Evolutionary conservation across 2,113 vertebrate species (phyloP), one percentile per base, ranked within the genome.

Genomic region (Lagopus muta): DNA sequence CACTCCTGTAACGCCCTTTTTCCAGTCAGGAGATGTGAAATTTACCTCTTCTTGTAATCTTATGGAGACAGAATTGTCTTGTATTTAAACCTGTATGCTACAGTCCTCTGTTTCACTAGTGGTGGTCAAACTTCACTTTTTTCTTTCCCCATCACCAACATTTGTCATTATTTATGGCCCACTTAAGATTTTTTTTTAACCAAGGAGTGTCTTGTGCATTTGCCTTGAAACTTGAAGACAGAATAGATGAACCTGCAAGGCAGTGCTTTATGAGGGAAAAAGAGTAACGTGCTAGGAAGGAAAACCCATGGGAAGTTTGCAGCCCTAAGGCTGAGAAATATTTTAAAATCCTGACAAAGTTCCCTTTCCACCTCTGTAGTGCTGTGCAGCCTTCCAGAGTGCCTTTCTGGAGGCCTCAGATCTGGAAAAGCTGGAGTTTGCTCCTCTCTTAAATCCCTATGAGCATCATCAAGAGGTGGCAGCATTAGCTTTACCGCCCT

Each of bases 191-290:
- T 92, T 91, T 25, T 85, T 83, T 25, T 38, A 38, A 38, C 76
- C 54, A 38, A 69, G 57, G 83, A 19, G 86, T 2, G 30, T 40
- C 81, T 88, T 15, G 19, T 62, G 73, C 10, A 3, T 93, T 96
- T 86, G 58, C 76, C 72, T 86, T 92, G 89, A 92, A 95, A 81
- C 73, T 84, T 82, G 70, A 89, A 86, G 83, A 6, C 25, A 4
- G 66, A 15, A 43, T 28, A 90, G 58, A 54, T 82, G 91, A 93
- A 78, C 86, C 75, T 45, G 47, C 57, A 30, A 52, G 73, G 42
- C 0, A 11, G 38, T 6, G 62, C 69, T 28, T 24, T 42, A 19
- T 54, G n/a, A 69, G 86, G 40, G 48, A 25, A 60, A 42, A 65
- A 77, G 57, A 25, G 45, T 8, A 28, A 78, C 2, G 20, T 30